Conservation (phyloP, 2,113 vertebrate species). For the Istiophorus platypterus region DNA sequence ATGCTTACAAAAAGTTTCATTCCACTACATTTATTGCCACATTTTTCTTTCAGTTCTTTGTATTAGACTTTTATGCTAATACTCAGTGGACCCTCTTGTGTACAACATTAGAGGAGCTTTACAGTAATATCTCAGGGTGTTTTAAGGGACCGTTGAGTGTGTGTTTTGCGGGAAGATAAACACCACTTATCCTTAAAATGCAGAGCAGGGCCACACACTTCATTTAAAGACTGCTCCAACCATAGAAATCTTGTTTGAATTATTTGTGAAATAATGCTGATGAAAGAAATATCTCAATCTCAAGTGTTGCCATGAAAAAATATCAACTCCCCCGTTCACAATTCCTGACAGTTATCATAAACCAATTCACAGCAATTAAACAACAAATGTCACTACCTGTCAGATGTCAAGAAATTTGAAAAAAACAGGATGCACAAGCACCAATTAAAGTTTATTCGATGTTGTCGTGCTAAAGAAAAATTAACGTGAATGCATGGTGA, state of each 20-base stretch:
- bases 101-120: constrained; percentile 47
- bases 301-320: constrained; percentile 20
- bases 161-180: constrained; percentile 21
- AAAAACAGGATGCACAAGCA: not conserved
- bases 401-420: constrained; percentile 7
- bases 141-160: constrained; percentile 28
- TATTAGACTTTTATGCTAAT: constrained; percentile 38
- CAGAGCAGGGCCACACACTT: constrained; percentile 4
- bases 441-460: not conserved
- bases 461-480: not conserved
- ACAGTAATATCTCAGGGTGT: constrained; percentile 39
- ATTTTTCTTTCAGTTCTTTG: constrained; percentile 61
- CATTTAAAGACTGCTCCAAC: not conserved
- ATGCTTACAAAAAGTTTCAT: constrained; percentile 54
- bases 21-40: constrained; percentile 61
- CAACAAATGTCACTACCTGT: constrained; percentile 12
- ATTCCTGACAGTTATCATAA: too few relatives aligned
- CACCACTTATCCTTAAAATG: constrained; percentile 41
- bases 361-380: constrained; percentile 41
- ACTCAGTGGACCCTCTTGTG: constrained; percentile 34
- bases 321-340: too few relatives aligned
- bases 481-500: not conserved
- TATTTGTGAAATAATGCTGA: constrained; percentile 25
- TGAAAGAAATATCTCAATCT: constrained; percentile 7
- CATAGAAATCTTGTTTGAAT: constrained; percentile 6